A percentile compares a stretch with the other conserved stretches of the same genome.
phyloP scores from a whole-genome alignment of 2,888 invertebrate species.

The Trimorus sp. region DNA sequence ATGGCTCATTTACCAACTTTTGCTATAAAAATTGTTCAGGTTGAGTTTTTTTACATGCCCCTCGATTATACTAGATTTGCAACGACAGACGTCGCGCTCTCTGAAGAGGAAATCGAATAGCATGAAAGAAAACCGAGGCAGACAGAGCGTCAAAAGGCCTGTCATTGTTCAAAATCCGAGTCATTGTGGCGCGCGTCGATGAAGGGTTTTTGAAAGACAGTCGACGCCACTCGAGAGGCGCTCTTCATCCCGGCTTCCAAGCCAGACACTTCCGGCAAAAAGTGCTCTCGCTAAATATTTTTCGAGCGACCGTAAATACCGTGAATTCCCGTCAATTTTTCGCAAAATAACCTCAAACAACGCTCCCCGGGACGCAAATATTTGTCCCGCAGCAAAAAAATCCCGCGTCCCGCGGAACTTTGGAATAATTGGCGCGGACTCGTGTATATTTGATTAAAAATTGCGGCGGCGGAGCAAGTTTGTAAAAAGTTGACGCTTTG shows the following conservation, averaged over 20 bases:
- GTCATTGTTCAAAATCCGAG: slow-evolving; percentile 53
- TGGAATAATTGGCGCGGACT: slow-evolving; percentile 26
- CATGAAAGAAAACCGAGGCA: slow-evolving; percentile 45
- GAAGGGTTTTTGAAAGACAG: slow-evolving; percentile 55
- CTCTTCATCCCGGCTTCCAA: slow-evolving; percentile 17
- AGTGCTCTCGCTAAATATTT: slow-evolving; percentile 43
- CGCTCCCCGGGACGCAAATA: neutral
- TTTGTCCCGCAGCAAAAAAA: neutral
- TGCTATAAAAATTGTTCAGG: too few species aligned
- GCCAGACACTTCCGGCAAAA: slow-evolving; percentile 22
- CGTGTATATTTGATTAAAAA: slow-evolving; percentile 27
- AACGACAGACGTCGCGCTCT: neutral
- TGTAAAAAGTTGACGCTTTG: slow-evolving; percentile 16
- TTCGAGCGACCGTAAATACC: slow-evolving; percentile 39
- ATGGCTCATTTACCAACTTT: too few species aligned
- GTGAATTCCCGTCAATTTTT: neutral
- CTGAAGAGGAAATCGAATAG: slow-evolving; percentile 47
- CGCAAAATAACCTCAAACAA: neutral
- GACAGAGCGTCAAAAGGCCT: slow-evolving; percentile 46
- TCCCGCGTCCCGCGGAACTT: neutral
- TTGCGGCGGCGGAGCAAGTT: neutral
- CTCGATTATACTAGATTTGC: slow-evolving; percentile 1
- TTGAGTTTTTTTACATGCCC: neutral
- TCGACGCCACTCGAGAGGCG: slow-evolving; percentile 41
- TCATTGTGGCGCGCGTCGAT: slow-evolving; percentile 45